These are phyloP conservation scores for Morus bassanus DNA, from an alignment of 2,797 vertebrate species.

Conservation along the genomic window DNA sequence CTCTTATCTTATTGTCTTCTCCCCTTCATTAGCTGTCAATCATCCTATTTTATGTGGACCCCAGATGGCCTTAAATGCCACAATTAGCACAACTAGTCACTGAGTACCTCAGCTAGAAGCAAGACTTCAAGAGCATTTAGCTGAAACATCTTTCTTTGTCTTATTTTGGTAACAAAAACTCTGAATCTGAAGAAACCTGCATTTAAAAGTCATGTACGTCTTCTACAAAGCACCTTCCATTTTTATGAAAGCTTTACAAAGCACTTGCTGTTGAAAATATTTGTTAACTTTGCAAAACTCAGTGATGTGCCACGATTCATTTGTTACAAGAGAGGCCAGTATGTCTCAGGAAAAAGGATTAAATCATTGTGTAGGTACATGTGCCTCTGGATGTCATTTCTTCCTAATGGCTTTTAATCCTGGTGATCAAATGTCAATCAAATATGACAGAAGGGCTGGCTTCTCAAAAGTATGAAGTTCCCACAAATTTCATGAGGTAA, in stretches of 20 bases:
- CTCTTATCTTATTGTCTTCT: neutral
- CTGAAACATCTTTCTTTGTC: neutral
- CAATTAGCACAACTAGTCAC: neutral
- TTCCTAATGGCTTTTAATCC: neutral
- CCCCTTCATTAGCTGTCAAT: neutral
- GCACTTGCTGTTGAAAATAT: neutral
- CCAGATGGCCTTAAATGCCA: neutral
- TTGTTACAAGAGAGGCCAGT: neutral
- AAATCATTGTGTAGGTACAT: neutral
- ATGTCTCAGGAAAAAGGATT: neutral
- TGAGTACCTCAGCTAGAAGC: neutral
- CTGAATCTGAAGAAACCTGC: neutral
- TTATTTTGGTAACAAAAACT: neutral
- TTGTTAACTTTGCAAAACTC: neutral
- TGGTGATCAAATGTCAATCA: neutral
- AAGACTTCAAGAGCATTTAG: neutral
- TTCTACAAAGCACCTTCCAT: neutral
- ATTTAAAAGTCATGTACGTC: neutral
- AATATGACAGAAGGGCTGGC: neutral
- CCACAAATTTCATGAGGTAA: neutral
- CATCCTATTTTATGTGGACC: neutral
- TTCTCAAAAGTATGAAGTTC: neutral
- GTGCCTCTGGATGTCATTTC: neutral
- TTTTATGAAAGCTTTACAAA: neutral
- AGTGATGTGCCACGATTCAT: neutral